Conservation (phyloP, 2,797 vertebrate genomes). For the Clarias platycephalus region DNA sequence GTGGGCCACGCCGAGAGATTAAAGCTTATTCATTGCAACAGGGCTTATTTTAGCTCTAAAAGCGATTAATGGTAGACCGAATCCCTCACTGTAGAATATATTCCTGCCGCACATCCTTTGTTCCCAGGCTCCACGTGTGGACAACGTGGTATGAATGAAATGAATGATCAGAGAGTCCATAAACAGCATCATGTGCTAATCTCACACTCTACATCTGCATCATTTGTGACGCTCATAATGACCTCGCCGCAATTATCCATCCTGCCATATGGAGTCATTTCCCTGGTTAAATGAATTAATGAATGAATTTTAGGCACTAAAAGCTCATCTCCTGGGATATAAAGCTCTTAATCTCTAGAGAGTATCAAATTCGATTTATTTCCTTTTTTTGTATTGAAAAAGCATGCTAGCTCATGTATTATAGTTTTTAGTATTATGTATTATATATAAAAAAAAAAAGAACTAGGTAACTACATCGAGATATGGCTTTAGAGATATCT, state of each 20-base stretch:
- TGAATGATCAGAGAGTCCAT: background rate
- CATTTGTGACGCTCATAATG: constrained; percentile 27
- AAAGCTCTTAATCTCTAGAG: constrained; percentile 46
- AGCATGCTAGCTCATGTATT: constrained; percentile 29
- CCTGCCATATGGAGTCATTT: constrained; percentile 24
- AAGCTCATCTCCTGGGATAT: constrained; percentile 41
- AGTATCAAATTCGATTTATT: constrained; percentile 32
- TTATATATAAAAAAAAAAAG: background rate
- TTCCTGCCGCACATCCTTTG: constrained; percentile 24
- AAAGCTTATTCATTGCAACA: constrained; percentile 63
- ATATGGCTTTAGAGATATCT: constrained; percentile 8
- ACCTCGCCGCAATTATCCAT: constrained; percentile 15
- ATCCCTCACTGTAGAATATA: constrained; percentile 43
- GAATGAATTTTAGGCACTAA: constrained; percentile 24
- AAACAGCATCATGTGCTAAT: constrained; percentile 7
- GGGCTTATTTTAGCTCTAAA: constrained; percentile 71
- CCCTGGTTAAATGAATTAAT: constrained; percentile 46
- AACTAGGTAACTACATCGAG: too few species aligned
- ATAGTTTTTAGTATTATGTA: background rate
- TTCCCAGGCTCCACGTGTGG: constrained; percentile 55
- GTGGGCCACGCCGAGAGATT: constrained; percentile 60
- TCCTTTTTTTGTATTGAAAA: constrained; percentile 3
- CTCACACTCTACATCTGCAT: background rate
- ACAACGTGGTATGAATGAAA: constrained; percentile 30
- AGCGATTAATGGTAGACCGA: constrained; percentile 72